A percentile compares a stretch with the other conserved stretches of the same genome.
Evolutionary conservation across 1,140 invertebrate species (phyloP).

Genomic region (Drosophila littoralis): DNA sequence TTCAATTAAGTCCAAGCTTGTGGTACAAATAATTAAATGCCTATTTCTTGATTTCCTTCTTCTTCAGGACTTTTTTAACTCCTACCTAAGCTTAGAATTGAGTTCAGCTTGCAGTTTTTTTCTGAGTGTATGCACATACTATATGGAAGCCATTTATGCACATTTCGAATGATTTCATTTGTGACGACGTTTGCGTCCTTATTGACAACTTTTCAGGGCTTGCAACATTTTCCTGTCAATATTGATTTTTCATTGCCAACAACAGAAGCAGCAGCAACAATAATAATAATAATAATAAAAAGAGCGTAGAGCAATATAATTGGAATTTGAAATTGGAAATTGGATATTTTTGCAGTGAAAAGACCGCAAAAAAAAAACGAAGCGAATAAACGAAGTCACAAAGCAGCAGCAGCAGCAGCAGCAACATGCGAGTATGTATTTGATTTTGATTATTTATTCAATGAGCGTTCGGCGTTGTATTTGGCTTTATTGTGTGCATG

Average conservation of each 20-base stretch:
- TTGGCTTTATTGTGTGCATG: slow-evolving; percentile 76
- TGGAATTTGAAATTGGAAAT: slow-evolving; percentile 83
- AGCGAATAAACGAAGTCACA: slow-evolving; percentile 48
- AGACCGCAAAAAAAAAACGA: slow-evolving; percentile 44
- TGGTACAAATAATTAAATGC: no score
- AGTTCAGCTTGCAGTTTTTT: not conserved
- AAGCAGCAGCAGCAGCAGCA: not conserved
- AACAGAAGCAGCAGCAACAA: slow-evolving; percentile 25
- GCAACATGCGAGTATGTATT: slow-evolving; percentile 57
- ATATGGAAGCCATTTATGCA: slow-evolving; percentile 45
- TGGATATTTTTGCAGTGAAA: slow-evolving; percentile 78
- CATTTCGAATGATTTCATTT: slow-evolving; percentile 52
- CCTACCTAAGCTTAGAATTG: no score
- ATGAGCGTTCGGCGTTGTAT: slow-evolving; percentile 69
- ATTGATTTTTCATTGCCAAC: slow-evolving; percentile 77
- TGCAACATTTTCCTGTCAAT: slow-evolving; percentile 73
- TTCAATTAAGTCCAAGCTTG: not conserved
- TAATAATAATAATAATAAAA: slow-evolving; percentile 78
- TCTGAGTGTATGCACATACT: slow-evolving; percentile 9
- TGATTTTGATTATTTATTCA: slow-evolving; percentile 82
- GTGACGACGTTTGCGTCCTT: slow-evolving; percentile 32
- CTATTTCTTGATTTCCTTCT: no score
- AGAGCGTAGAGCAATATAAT: slow-evolving; percentile 81
- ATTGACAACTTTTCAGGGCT: slow-evolving; percentile 24
- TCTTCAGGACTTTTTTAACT: no score